A percentile compares a stretch with the other conserved stretches of the same genome.
Conservation (phyloP, 2,113 vertebrate species). For the Mixornis gularis region DNA sequence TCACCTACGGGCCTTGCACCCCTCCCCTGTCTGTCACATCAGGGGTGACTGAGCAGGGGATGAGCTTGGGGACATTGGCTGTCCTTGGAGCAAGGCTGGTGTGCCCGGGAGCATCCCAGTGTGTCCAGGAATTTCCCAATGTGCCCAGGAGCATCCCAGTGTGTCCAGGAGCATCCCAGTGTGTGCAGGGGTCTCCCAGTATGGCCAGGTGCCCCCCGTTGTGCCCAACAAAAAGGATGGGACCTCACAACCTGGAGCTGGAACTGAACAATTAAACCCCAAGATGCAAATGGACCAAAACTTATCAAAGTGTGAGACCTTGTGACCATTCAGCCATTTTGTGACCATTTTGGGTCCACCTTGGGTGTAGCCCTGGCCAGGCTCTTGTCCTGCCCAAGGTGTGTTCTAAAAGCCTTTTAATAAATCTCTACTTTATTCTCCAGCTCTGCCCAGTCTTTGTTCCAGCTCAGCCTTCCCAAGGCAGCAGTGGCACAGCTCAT, state of each 20-base stretch:
- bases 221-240: too few relatives aligned
- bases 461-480: background rate
- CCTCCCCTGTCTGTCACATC: background rate
- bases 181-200: background rate
- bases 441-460: background rate
- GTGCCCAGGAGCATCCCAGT: background rate
- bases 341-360: too few relatives aligned
- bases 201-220: background rate
- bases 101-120: background rate
- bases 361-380: too few relatives aligned
- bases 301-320: too few relatives aligned
- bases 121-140: background rate
- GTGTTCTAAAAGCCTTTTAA: too few relatives aligned
- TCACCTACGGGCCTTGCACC: background rate
- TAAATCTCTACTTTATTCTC: too few relatives aligned
- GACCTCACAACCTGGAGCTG: too few relatives aligned
- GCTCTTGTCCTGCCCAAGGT: too few relatives aligned
- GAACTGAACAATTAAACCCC: too few relatives aligned
- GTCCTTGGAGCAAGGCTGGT: too few relatives aligned
- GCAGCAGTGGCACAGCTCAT: background rate
- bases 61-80: background rate
- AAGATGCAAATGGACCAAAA: too few relatives aligned
- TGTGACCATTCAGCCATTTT: too few relatives aligned
- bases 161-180: background rate
- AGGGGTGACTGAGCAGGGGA: background rate